These are phyloP conservation scores for Platichthys stellatus DNA, from an alignment of 2,113 vertebrate genomes.

Conservation along the genomic window DNA sequence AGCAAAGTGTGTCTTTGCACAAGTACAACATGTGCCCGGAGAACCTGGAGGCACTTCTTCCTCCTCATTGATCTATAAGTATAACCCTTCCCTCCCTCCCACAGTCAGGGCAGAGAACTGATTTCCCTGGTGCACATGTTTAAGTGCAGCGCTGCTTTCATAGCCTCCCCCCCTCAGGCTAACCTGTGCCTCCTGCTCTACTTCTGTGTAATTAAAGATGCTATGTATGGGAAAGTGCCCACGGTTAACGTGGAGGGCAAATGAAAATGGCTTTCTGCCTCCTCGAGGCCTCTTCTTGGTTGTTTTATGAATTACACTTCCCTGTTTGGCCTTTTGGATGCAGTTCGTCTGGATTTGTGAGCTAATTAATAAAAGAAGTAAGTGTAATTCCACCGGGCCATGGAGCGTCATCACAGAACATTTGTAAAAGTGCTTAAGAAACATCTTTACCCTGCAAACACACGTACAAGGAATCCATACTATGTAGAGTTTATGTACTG, in stretches of 20 bases:
- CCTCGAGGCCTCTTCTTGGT: conserved; percentile 58
- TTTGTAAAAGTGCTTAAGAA: conserved; percentile 30
- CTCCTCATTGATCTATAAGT: conserved; percentile 77
- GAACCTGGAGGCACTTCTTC: conserved; percentile 62
- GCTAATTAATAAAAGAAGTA: conserved; percentile 59
- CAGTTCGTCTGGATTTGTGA: conserved; percentile 50
- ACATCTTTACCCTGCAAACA: conserved; percentile 40
- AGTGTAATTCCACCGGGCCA: conserved; percentile 30
- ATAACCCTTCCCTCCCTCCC: conserved; percentile 67
- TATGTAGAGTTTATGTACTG: background rate
- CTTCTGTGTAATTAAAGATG: conserved; percentile 79
- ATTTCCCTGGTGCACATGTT: conserved; percentile 76
- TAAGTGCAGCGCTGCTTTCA: conserved; percentile 63
- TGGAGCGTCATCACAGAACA: conserved; percentile 21
- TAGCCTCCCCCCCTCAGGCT: conserved; percentile 65
- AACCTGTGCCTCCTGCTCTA: conserved; percentile 74
- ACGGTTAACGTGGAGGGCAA: conserved; percentile 72
- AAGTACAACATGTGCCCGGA: conserved; percentile 55
- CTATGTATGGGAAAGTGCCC: conserved; percentile 75
- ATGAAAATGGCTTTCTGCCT: conserved; percentile 65
- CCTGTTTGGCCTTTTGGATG: conserved; percentile 60
- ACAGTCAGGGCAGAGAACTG: conserved; percentile 68
- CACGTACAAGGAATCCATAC: conserved; percentile 18
- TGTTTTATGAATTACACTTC: conserved; percentile 64
- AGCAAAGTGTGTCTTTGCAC: conserved; percentile 47